phyloP scores from a whole-genome alignment of 1,140 invertebrate genomes.

The Papilio helenus region DNA sequence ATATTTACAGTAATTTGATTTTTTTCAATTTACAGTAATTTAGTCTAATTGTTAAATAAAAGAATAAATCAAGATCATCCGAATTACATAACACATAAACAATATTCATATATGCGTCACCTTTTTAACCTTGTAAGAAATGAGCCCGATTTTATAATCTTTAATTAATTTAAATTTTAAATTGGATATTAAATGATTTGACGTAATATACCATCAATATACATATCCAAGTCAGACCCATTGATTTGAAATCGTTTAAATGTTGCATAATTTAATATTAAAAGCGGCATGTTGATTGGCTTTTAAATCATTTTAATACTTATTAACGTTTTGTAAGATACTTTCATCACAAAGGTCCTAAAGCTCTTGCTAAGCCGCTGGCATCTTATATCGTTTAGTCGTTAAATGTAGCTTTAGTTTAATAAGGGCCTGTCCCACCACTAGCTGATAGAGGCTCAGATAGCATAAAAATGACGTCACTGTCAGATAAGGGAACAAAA shows the following conservation, averaged over 20 bases:
- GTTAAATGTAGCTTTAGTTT: too few species aligned
- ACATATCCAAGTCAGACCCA: not conserved
- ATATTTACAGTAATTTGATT: too few species aligned
- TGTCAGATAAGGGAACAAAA: too few species aligned
- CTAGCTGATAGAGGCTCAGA: too few species aligned
- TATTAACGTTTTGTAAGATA: too few species aligned
- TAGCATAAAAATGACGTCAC: too few species aligned
- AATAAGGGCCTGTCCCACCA: too few species aligned
- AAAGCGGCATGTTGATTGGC: not conserved
- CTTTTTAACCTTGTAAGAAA: constrained; percentile 17
- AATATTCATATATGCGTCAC: not conserved
- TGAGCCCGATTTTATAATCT: not conserved
- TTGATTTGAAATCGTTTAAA: not conserved
- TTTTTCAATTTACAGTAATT: too few species aligned
- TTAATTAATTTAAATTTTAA: constrained; percentile 9
- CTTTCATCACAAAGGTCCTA: not conserved
- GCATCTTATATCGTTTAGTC: too few species aligned
- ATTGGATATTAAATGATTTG: not conserved
- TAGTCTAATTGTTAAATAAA: too few species aligned
- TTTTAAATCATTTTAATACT: not conserved
- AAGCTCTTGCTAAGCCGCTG: too few species aligned
- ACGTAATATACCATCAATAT: not conserved
- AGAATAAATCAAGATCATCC: not conserved
- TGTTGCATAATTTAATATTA: not conserved
- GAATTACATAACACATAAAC: not conserved